Conservation (phyloP, 2,888 invertebrate genomes). For the Cryptus viduatorius region DNA sequence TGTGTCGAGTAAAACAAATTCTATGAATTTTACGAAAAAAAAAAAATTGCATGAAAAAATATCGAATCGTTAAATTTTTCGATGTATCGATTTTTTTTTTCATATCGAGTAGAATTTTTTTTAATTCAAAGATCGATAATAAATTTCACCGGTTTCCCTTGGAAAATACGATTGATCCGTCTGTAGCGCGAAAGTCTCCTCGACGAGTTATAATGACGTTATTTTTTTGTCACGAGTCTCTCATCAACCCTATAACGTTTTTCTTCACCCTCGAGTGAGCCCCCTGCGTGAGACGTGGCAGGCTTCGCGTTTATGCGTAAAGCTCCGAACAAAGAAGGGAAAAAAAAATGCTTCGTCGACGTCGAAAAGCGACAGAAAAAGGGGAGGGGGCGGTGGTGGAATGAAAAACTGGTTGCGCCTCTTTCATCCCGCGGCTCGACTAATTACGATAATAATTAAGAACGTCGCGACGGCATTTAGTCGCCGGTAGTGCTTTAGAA, state of each 20-base stretch:
- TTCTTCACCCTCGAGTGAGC: background rate
- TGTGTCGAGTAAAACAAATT: no score
- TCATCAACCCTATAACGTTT: slow-evolving; percentile 9
- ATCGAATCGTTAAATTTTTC: no score
- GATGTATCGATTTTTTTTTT: no score
- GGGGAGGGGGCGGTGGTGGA: background rate
- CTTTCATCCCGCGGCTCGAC: slow-evolving; percentile 47
- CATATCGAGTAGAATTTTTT: no score
- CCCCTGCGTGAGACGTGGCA: background rate
- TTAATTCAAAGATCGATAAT: no score
- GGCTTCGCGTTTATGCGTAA: slow-evolving; percentile 20
- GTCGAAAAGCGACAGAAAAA: slow-evolving; percentile 15
- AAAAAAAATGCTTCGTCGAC: slow-evolving; percentile 21
- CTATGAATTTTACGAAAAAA: no score
- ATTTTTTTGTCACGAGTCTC: background rate
- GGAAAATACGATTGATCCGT: no score
- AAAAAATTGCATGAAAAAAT: no score
- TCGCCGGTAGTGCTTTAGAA: slow-evolving; percentile 53
- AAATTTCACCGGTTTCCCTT: no score
- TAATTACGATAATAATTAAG: slow-evolving; percentile 67
- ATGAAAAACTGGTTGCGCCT: slow-evolving; percentile 30
- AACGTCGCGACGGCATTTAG: slow-evolving; percentile 59
- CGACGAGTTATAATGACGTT: background rate
- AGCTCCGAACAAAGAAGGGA: background rate
- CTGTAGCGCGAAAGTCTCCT: no score